Evolutionary conservation across 2,113 vertebrate genomes (phyloP).

Genomic region (Acinonyx jubatus): DNA sequence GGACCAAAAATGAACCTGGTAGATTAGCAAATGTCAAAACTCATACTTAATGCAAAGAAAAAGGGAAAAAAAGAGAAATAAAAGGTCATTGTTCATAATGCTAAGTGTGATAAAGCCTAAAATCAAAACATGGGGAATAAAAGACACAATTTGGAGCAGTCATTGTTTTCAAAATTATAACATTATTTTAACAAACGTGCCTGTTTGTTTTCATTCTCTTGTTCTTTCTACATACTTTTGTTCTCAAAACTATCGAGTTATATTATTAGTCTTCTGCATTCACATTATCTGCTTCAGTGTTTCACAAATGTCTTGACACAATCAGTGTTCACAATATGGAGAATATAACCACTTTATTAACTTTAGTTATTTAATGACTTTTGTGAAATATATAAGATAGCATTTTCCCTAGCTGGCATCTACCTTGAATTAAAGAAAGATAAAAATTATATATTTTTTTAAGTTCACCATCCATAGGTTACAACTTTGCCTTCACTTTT

Average conservation of each 20-base stretch:
- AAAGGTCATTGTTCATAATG: neutral
- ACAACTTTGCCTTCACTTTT: neutral
- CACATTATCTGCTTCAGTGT: neutral
- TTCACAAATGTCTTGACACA: neutral
- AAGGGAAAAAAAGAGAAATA: neutral
- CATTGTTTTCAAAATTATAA: neutral
- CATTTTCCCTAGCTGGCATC: neutral
- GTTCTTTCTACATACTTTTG: neutral
- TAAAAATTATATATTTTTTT: neutral
- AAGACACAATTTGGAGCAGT: neutral
- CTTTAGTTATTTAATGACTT: neutral
- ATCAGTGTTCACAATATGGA: neutral
- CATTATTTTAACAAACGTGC: neutral
- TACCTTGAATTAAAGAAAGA: neutral
- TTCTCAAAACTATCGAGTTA: neutral
- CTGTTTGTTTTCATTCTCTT: neutral
- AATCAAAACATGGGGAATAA: neutral
- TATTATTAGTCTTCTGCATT: neutral
- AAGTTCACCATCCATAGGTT: neutral
- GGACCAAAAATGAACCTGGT: neutral
- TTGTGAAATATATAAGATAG: neutral
- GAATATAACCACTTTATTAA: neutral
- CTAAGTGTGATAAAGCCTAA: neutral
- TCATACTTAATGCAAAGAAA: neutral
- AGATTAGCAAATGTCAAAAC: neutral